Evolutionary conservation across 2,797 vertebrate genomes (phyloP), one percentile per base, ranked within the genome.

Genomic region (Enteromius radiatus): DNA sequence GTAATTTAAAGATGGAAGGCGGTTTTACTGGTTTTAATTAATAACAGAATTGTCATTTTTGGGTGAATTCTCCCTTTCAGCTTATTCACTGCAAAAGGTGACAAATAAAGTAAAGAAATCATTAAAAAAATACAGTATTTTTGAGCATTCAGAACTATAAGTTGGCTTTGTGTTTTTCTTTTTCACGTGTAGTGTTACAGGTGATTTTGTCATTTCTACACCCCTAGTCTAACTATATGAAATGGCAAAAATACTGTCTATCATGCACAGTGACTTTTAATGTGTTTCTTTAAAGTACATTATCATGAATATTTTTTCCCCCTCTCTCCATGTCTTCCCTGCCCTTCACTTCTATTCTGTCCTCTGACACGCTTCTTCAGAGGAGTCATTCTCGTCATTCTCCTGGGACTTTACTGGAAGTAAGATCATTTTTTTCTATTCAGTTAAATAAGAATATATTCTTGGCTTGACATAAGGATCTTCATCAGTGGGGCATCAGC

Each of bases 341-440:
- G 12, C 45, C 8, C 21, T 68, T 17, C 38, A 7, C 19, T 23
- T 76, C 8, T 47, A 26, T 77, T 83, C 78, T 15, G 67, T 76
- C 31, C 73, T 59, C 56, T 67, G 8, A 81, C 5, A 79, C 54
- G 88, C 90, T 87, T 88, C 90, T 83, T 90, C 93, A 95, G 95
- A 89, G 93, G 93, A 96, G 93, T 93, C 93, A 93, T 86, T 94
- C 95, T n/a, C 93, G 92, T 83, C 85, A 88, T 78, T 93, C 95
- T 87, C 94, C 95, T 81, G 95, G 95, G 91, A 95, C 89, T 87
- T 93, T 93, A 89, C 93, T 96, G 75, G 91, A 93, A 88, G 96
- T 96, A 96, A 88, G 95, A 95, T 78, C 6, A 21, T 43, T 45
- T 81, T 21, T 41, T 59, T 76, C 9, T 70, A 49, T 75, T 28